phyloP scores from a whole-genome alignment of 2,888 invertebrate species.

The Mesorhabditis sp. region DNA sequence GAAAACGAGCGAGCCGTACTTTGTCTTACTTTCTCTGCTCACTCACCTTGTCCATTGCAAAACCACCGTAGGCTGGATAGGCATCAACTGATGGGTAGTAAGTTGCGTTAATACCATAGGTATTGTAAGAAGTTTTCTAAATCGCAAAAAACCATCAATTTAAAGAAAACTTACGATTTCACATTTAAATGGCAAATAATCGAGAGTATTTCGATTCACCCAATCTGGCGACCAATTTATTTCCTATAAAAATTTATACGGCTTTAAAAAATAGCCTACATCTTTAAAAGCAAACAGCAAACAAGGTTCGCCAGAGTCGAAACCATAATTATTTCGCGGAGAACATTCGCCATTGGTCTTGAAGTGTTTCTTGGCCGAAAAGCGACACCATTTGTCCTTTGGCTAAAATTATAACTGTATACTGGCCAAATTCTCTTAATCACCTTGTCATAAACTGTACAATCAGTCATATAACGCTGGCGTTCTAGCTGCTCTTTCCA shows the following conservation, averaged over 20 bases:
- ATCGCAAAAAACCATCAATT: background rate
- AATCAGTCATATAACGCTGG: background rate
- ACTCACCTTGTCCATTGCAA: background rate
- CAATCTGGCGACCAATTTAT: background rate
- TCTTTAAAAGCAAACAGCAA: slow-evolving; percentile 3
- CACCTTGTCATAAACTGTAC: background rate
- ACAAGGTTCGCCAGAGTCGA: slow-evolving; percentile 3
- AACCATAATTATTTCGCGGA: background rate
- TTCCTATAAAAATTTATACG: background rate
- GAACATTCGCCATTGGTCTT: background rate
- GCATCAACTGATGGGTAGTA: background rate
- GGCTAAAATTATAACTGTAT: background rate
- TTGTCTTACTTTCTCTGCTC: background rate
- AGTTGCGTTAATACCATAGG: background rate
- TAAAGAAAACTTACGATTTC: background rate
- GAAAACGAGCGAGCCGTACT: background rate
- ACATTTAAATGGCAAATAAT: background rate
- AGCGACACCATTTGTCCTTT: background rate
- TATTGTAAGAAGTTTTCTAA: background rate
- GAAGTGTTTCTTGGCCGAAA: background rate
- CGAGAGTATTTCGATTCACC: background rate
- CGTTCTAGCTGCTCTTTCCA: slow-evolving; percentile 1
- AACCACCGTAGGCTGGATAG: background rate
- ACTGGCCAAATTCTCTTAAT: background rate
- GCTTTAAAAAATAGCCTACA: background rate